Evolutionary conservation across 2,113 vertebrate genomes (phyloP).

Genomic region (Boulengeromyrus knoepffleri): DNA sequence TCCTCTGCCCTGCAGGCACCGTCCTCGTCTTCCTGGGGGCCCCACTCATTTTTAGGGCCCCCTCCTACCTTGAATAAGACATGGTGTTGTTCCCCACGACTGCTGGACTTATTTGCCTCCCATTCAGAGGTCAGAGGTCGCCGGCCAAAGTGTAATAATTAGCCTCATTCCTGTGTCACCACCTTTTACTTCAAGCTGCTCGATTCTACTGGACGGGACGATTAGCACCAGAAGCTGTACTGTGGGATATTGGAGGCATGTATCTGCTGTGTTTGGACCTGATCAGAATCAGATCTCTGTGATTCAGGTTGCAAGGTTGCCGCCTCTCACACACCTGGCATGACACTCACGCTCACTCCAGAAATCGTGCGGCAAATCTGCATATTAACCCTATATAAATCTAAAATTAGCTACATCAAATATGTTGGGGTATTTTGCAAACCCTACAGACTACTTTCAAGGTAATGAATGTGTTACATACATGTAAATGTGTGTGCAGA

Average conservation of each 20-base stretch:
- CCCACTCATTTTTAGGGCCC: too few species aligned
- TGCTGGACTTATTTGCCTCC: background rate
- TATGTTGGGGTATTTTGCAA: background rate
- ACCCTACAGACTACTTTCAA: background rate
- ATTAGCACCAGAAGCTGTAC: conserved; percentile 25
- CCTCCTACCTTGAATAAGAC: conserved; percentile 7
- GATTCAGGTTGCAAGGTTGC: conserved; percentile 3
- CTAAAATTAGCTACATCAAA: background rate
- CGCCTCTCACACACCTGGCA: too few species aligned
- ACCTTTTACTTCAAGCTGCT: conserved; percentile 9
- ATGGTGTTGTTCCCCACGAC: background rate
- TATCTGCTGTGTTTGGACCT: conserved; percentile 22
- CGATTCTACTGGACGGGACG: conserved; percentile 21
- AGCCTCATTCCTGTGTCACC: background rate
- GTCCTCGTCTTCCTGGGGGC: background rate
- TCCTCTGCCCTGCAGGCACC: background rate
- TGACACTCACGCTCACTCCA: too few species aligned
- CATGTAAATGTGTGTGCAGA: background rate
- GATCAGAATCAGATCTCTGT: conserved; percentile 37
- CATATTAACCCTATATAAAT: background rate
- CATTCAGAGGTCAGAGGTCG: background rate
- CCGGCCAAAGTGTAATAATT: conserved; percentile 3
- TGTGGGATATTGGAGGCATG: conserved; percentile 19
- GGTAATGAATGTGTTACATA: background rate
- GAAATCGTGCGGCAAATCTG: background rate